Conservation (phyloP, 2,888 invertebrate genomes). For the Drosophila neutralis region DNA sequence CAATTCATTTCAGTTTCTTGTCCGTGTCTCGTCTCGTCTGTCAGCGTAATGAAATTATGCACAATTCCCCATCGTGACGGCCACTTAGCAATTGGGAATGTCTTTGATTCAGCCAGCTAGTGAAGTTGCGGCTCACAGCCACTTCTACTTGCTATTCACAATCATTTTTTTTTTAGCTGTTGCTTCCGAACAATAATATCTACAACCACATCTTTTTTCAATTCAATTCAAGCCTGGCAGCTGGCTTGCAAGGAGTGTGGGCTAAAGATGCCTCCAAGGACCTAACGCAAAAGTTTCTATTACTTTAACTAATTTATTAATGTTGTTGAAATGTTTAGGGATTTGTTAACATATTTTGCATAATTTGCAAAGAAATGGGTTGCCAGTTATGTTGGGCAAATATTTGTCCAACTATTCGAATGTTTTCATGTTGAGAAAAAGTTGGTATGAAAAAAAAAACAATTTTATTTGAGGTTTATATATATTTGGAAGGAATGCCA, state of each 20-base stretch:
- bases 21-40: conserved; percentile 11
- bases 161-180: conserved; percentile 39
- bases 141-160: conserved; percentile 46
- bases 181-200: neutral
- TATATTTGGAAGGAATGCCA: neutral
- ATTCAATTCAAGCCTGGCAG: conserved; percentile 31
- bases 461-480: neutral
- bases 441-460: neutral
- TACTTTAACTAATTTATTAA: conserved; percentile 68
- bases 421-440: conserved; percentile 5
- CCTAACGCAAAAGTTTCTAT: conserved; percentile 59
- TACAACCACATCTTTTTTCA: conserved; percentile 11
- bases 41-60: conserved; percentile 36
- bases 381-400: neutral
- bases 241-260: neutral
- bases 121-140: conserved; percentile 4
- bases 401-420: conserved; percentile 13
- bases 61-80: conserved; percentile 38
- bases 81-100: conserved; percentile 17
- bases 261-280: conserved; percentile 21
- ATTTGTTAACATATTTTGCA: conserved; percentile 15
- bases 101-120: neutral
- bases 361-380: neutral
- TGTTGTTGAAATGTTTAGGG: conserved; percentile 46
- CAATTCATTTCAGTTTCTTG: conserved; percentile 24